phyloP scores from a whole-genome alignment of 1,140 invertebrate species.

The Caenorhabditis remanei region DNA sequence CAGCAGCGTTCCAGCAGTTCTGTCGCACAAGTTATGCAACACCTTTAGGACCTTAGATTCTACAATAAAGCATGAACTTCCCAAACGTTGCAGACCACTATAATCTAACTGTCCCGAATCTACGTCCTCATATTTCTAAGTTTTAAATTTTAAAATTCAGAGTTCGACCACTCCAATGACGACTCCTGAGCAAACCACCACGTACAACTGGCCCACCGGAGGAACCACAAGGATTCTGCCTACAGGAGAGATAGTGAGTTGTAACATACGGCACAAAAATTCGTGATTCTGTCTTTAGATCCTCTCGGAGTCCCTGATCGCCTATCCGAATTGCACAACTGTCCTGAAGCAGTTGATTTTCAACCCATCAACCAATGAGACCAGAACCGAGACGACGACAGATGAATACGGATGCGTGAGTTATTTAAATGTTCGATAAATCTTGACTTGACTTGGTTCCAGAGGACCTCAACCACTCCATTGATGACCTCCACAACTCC shows the following conservation, averaged over 20 bases:
- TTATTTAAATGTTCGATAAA: neutral
- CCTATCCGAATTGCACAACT: neutral
- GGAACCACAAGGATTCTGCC: constrained; percentile 1
- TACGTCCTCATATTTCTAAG: no score
- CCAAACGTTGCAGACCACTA: no score
- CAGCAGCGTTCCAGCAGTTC: no score
- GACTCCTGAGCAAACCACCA: neutral
- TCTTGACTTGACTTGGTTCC: neutral
- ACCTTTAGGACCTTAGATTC: no score
- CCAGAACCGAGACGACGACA: neutral
- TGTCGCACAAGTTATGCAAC: no score
- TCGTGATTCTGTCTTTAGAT: neutral
- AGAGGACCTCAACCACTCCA: neutral
- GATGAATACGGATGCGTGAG: constrained; percentile 8
- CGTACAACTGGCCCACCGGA: constrained; percentile 30
- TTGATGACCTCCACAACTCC: no score
- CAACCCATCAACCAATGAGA: neutral
- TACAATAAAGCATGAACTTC: no score
- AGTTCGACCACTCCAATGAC: neutral
- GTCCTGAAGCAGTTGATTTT: neutral
- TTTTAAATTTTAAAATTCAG: neutral
- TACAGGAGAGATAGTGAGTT: constrained; percentile 1
- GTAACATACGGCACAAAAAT: no score
- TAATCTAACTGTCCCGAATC: no score
- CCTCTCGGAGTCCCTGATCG: neutral